Base-by-base conservation (phyloP, 1,140 invertebrate species). In the Apis florea region DNA sequence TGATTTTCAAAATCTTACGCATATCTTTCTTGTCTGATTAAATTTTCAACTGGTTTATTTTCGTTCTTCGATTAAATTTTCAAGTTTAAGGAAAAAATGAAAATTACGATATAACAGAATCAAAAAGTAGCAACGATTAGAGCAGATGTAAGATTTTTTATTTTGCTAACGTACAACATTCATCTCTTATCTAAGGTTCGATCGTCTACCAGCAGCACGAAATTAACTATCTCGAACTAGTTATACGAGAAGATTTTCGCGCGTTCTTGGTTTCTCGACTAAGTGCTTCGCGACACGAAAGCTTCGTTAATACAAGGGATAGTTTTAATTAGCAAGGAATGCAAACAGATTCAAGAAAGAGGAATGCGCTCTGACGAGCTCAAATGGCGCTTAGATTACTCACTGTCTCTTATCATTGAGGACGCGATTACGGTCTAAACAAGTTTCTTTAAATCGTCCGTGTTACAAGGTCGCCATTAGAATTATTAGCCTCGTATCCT, bases 321-420 rank as follows among this genome's bases (percentile, higher is more conserved):
- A 75, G 54, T 75, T 75, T 81, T 81, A 68, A 81, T 81, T 74
- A 67, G 17, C 40, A 15, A 51, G 21, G 71, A 80, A 74, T 51
- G 70, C 79, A 66, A 63, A 1, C 51, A 15, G 49, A 79, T 64
- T 68, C 79, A 53, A 53, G 59, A 15, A 17, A n/a, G 10, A 59
- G 31, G 83, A 82, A 72, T 61, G 68, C 9, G 70, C 24, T 31
- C 49, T 2, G 19, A n/a, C 53, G n/a, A 70, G 53, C 77, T 64
- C 75, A 21, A 59, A 47, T n/a, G 79, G 56, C 81, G 72, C 76
- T 87, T 86, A 68, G 66, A 87, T 87, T 72, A 81, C 80, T 53
- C 76, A 66, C 15, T 53, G 26, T 66, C 31, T n/a, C 31, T 79
- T 73, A 83, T 87, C 74, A 73, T 72, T 67, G n/a, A 3, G 54